Evolutionary conservation across 1,140 invertebrate genomes (phyloP), one percentile per base, ranked within the genome.

Genomic region (Parapsyche elsis): DNA sequence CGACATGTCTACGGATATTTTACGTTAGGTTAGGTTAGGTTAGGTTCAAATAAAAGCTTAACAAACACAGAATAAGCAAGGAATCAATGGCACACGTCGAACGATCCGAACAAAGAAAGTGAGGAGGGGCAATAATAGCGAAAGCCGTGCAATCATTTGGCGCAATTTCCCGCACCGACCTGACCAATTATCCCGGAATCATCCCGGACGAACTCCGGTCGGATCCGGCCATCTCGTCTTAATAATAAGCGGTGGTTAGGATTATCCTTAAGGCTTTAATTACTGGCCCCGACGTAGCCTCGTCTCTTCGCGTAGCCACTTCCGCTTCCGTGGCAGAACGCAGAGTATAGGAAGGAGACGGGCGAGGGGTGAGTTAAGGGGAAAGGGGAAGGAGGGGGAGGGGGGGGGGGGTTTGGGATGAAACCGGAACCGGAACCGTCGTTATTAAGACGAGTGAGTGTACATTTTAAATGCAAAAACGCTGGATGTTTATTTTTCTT

Each of bases 201-300:
- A 64, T 24, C n/a, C 26, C 19, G 49, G 30, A 38, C 30, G 30
- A 38, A 38, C 30, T 38, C n/a, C 19, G 74, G 76, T 23, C 14
- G 53, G 24, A 67, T 78, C 46, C 30, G 9, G 64, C n/a, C 12
- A 45, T 67, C n/a, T 67, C 64, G 24, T 78, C 45, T 71, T 78
- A 78, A 78, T 78, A 78, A 78, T 57, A 78, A 71, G 67, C 19
- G n/a, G 57, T 24, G 38, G 21, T 30, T 16, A 64, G 77, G 61
- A 78, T 78, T 78, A 78, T 78, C 61, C 44, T 53, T 71, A 38
- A 78, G 46, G 61, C 77, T 57, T 78, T 78, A 78, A 78, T 78
- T 78, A 78, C 77, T 78, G 45, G 30, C 30, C n/a, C 38, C 61
- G 12, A 49, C n/a, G 76, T 44, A 21, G 76, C 70, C 26, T 30